Percentiles rank a stretch among this genome's conserved stretches.
Conservation (phyloP, 1,140 invertebrate genomes). For the Drosophila kikkawai region DNA sequence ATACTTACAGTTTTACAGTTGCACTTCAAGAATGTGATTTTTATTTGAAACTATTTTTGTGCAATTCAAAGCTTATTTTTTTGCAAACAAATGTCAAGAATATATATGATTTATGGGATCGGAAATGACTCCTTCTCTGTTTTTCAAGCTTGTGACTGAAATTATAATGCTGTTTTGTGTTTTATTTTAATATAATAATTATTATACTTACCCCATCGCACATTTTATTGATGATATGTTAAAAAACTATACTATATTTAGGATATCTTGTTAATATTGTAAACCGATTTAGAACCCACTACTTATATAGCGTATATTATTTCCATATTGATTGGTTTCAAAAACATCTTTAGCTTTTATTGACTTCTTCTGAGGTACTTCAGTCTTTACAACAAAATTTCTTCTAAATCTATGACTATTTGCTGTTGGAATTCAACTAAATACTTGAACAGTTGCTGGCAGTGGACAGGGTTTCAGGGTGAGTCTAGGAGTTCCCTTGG, state of each 20-base stretch:
- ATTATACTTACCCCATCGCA: no score
- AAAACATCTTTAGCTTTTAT: conserved; percentile 77
- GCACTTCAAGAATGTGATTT: no score
- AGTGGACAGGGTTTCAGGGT: conserved; percentile 6
- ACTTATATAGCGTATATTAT: not conserved
- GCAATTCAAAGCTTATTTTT: no score
- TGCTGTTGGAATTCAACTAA: conserved; percentile 71
- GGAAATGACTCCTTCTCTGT: no score
- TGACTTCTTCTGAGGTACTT: conserved; percentile 83
- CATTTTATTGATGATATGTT: no score
- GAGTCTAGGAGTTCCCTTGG: conserved; percentile 3
- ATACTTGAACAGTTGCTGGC: conserved; percentile 47
- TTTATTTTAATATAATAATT: no score
- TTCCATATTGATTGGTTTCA: conserved; percentile 40
- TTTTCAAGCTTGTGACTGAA: no score
- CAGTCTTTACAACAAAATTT: conserved; percentile 83
- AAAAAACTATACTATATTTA: not conserved
- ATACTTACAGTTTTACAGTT: no score
- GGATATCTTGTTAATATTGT: not conserved
- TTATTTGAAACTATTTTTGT: no score
- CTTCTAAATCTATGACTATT: conserved; percentile 74
- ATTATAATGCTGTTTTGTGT: no score
- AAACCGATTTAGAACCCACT: not conserved
- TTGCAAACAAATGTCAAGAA: no score
- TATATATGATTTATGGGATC: no score